phyloP scores from a whole-genome alignment of 1,140 invertebrate species.

The Cotesia glomerata region DNA sequence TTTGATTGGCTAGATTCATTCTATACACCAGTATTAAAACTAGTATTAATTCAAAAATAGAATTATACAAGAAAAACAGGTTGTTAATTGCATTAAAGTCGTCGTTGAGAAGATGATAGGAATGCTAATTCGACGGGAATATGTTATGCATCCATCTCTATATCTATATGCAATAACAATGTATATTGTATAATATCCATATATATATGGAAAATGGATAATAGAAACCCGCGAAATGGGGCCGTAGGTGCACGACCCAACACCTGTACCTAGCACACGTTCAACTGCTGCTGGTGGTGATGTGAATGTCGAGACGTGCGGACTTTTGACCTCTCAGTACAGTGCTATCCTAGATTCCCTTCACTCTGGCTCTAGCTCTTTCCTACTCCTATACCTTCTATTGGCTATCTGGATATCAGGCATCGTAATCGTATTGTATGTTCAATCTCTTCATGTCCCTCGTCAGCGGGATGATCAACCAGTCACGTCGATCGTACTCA shows the following conservation, averaged over 20 bases:
- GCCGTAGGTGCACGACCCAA: constrained; percentile 17
- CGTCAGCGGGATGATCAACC: too few relatives aligned
- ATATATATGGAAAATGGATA: background rate
- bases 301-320: constrained; percentile 3
- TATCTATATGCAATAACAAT: too few relatives aligned
- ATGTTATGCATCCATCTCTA: too few relatives aligned
- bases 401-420: background rate
- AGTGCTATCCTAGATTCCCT: constrained; percentile 12
- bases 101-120: background rate
- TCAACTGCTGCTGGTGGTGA: background rate
- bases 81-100: constrained; percentile 20
- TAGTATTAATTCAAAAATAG: background rate
- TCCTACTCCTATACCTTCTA: background rate
- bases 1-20: background rate
- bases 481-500: too few relatives aligned
- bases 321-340: constrained; percentile 29
- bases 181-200: background rate
- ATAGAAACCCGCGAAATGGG: constrained; percentile 14
- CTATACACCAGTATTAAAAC: background rate
- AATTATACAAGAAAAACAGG: constrained; percentile 3
- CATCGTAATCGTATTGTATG: too few relatives aligned
- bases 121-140: background rate
- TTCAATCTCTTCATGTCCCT: too few relatives aligned
- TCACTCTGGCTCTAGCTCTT: background rate
- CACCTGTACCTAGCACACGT: constrained; percentile 3